These are phyloP conservation scores for Sylvilagus bachmani DNA, from an alignment of 2,113 vertebrate genomes.

Conservation along the genomic window DNA sequence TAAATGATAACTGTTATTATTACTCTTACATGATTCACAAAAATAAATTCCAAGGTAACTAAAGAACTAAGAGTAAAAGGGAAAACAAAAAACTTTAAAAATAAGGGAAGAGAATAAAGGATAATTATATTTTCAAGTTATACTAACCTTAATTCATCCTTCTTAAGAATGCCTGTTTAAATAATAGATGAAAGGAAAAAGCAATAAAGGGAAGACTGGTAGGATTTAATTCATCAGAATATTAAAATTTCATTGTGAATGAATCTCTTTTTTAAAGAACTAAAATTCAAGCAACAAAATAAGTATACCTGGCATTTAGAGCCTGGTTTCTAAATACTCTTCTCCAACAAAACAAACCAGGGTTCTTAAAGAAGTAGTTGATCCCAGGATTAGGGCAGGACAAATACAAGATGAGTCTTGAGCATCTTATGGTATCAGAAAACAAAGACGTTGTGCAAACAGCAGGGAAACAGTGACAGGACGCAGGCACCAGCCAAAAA, in stretches of 20 bases:
- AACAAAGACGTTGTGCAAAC: not conserved
- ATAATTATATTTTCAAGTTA: not conserved
- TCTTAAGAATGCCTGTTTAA: not conserved
- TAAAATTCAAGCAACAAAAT: not conserved
- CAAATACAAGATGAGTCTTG: not conserved
- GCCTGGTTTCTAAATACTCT: too few relatives aligned
- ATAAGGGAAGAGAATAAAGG: not conserved
- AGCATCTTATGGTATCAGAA: not conserved
- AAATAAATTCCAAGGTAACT: not conserved
- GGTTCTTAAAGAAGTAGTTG: too few relatives aligned
- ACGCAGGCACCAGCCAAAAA: not conserved
- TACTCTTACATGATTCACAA: not conserved
- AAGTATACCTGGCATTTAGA: not conserved
- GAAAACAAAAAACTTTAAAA: not conserved
- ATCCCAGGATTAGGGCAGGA: not conserved
- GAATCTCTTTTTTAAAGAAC: not conserved
- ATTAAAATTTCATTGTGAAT: not conserved
- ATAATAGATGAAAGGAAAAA: not conserved
- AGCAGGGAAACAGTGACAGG: too few relatives aligned
- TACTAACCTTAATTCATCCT: not conserved
- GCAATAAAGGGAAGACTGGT: not conserved
- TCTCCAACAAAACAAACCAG: too few relatives aligned
- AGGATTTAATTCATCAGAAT: not conserved
- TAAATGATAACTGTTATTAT: not conserved
- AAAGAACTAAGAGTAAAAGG: not conserved